phyloP scores from a whole-genome alignment of 1,140 invertebrate genomes.

The Formica selysi region DNA sequence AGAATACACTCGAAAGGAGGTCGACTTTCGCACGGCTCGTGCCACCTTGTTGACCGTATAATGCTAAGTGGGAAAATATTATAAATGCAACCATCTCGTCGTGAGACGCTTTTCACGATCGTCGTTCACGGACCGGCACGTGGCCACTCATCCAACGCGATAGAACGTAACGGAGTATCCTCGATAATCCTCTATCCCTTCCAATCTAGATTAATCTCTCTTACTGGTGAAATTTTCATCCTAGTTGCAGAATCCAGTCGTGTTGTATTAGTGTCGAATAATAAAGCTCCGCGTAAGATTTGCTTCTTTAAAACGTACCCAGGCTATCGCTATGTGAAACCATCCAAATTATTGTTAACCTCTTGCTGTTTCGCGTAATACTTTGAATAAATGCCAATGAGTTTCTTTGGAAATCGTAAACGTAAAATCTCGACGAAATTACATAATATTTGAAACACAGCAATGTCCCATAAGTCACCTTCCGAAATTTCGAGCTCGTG shows the following conservation, averaged over 20 bases:
- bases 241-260: background rate
- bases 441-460: background rate
- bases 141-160: slow-evolving; percentile 9
- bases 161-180: background rate
- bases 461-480: background rate
- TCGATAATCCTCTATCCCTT: background rate
- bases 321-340: background rate
- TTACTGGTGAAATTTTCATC: background rate
- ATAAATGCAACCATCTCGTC: background rate
- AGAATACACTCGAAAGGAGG: slow-evolving; percentile 47
- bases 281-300: slow-evolving; percentile 8
- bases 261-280: background rate
- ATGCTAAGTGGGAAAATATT: background rate
- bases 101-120: slow-evolving; percentile 65
- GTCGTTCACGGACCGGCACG: slow-evolving; percentile 62
- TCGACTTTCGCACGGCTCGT: slow-evolving; percentile 42
- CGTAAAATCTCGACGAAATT: background rate
- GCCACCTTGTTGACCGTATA: slow-evolving; percentile 19
- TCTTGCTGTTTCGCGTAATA: background rate
- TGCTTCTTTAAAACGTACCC: background rate
- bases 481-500: background rate
- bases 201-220: background rate
- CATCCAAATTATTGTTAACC: slow-evolving; percentile 1
- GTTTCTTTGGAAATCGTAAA: background rate
- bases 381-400: background rate